Base-by-base conservation (phyloP, 2,888 invertebrate genomes). In the Crepidodera aurea region DNA sequence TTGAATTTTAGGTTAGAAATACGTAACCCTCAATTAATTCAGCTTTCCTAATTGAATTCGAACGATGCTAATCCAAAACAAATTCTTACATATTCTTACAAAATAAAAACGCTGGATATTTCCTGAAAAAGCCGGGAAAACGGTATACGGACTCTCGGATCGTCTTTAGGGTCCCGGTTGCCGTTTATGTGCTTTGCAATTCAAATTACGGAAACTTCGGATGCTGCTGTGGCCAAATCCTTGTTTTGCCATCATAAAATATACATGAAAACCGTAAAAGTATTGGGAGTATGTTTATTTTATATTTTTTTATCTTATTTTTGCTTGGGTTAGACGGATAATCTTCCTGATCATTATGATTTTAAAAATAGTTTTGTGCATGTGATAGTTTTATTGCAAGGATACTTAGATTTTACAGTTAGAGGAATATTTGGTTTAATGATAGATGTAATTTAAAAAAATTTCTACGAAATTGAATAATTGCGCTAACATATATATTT, bases 201-300 rank as follows among this genome's bases (percentile, higher is more conserved):
- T 64, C 60, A 67, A 65, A 67, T 67, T 62, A 8, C 1, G 42
- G 39, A 57, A 62, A 59, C 59, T 65, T 39, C 25, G 42, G 34
- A 58, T 57, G 56, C 56, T 51, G 62, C 53, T 27, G 15, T 48
- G 60, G 61, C 57, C 56, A 65, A 63, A 65, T 67, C 63, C 63
- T 60, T 64, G 72, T 73, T 73, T 71, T 69, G 67, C 66, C 69
- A 65, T 70, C 70, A 73, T 75, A 75, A 73, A 75, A 75, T 76
- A 76, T 73, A 75, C 75, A 76, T 74, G 75, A 74, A 73, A 60
- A 64, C 64, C 51, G 67, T 71, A 70, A 65, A 66, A 71, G 62
- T 70, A 72, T 72, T 62, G 54, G 64, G 65, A n/a, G 60, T 53
- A 64, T 68, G 62, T 67, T 69, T 70, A 68, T 69, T 69, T 70